These are phyloP conservation scores for Cyrtodaria siliqua DNA, from an alignment of 2,888 invertebrate species.

Conservation along the genomic window DNA sequence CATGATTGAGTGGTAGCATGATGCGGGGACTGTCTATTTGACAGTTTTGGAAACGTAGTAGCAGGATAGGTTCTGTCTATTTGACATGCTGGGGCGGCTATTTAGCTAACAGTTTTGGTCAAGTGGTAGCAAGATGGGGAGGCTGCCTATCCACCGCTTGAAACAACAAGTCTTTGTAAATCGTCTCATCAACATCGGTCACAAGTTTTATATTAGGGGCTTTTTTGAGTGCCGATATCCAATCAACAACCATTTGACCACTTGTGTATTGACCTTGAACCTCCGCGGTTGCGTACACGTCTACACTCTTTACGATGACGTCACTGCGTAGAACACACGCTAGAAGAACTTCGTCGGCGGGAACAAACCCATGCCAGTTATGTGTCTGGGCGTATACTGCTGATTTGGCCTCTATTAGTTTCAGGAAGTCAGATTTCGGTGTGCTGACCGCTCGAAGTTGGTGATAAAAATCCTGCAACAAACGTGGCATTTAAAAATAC, in stretches of 20 bases:
- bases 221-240: conserved; percentile 45
- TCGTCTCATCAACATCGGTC: conserved; percentile 52
- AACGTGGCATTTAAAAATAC: neutral
- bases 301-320: conserved; percentile 47
- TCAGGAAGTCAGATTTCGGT: conserved; percentile 47
- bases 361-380: conserved; percentile 37
- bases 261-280: conserved; percentile 63
- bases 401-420: conserved; percentile 52
- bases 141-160: conserved; percentile 30
- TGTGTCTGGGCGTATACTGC: conserved; percentile 27
- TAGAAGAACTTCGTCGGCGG: conserved; percentile 63
- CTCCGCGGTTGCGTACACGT: conserved; percentile 69
- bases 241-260: conserved; percentile 70
- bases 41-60: too few relatives aligned
- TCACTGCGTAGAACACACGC: conserved; percentile 47
- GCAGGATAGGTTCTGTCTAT: too few relatives aligned
- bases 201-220: conserved; percentile 59
- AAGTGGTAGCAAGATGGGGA: neutral
- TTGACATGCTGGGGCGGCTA: too few relatives aligned
- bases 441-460: conserved; percentile 34
- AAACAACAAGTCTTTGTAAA: conserved; percentile 32
- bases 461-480: conserved; percentile 59
- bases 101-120: too few relatives aligned
- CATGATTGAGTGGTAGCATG: too few relatives aligned
- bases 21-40: too few relatives aligned